These are phyloP conservation scores for Poeciliopsis prolifica DNA, from an alignment of 2,113 vertebrate genomes.

Conservation along the genomic window DNA sequence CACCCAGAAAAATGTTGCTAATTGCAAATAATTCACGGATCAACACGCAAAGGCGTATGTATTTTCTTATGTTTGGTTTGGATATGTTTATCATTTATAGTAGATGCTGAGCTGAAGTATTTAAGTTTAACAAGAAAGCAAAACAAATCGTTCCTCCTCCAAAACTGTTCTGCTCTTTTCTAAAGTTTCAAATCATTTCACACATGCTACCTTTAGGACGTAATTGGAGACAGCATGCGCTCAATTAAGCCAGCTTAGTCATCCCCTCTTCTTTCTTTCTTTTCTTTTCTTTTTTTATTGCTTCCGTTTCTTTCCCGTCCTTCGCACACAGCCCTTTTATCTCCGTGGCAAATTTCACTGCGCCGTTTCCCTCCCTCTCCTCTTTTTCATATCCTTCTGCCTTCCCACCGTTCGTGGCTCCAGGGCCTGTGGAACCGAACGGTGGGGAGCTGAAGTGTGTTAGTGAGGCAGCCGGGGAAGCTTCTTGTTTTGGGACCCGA, in stretches of 20 bases:
- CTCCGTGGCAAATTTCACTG: slow-evolving; percentile 30
- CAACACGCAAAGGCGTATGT: not conserved
- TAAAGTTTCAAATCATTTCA: slow-evolving; percentile 46
- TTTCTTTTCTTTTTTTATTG: slow-evolving; percentile 6
- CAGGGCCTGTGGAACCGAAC: slow-evolving; percentile 8
- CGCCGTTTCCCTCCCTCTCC: not conserved
- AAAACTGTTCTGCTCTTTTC: not conserved
- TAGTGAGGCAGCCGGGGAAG: slow-evolving; percentile 19
- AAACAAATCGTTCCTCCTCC: not conserved
- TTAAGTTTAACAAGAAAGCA: not conserved
- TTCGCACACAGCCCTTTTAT: slow-evolving; percentile 5
- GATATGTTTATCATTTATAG: not conserved
- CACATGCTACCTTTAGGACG: slow-evolving; percentile 50
- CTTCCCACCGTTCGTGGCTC: slow-evolving; percentile 22
- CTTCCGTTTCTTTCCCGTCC: slow-evolving; percentile 21
- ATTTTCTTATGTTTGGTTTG: not conserved
- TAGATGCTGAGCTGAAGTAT: not conserved
- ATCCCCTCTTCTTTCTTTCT: slow-evolving; percentile 12
- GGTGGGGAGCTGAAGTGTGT: slow-evolving; percentile 17
- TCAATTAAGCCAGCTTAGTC: slow-evolving; percentile 62
- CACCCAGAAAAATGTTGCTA: not conserved
- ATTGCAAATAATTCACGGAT: not conserved
- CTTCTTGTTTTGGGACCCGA: slow-evolving; percentile 50
- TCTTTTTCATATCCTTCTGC: slow-evolving; percentile 7
- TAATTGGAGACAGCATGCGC: slow-evolving; percentile 57